These are phyloP conservation scores for Psix sp. DNA, from an alignment of 1,140 invertebrate genomes.

Conservation along the genomic window DNA sequence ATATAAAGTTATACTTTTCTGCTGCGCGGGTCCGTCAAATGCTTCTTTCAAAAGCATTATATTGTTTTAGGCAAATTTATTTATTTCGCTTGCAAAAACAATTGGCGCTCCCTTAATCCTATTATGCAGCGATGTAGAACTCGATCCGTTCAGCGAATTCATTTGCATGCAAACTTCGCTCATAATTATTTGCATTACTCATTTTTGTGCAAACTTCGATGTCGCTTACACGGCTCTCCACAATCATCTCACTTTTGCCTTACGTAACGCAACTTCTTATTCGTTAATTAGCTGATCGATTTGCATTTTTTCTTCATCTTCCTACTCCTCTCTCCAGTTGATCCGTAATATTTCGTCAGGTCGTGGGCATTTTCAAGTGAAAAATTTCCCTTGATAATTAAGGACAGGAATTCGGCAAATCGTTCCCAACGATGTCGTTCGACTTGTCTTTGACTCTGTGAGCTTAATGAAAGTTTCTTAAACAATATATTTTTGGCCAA, in stretches of 20 bases:
- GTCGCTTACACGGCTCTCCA: not conserved
- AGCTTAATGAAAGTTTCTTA: too few relatives aligned
- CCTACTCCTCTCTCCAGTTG: too few relatives aligned
- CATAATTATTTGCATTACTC: conserved; percentile 26
- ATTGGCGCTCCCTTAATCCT: conserved; percentile 22
- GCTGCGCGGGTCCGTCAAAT: conserved; percentile 26
- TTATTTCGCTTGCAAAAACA: conserved; percentile 36
- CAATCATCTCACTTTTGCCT: too few relatives aligned
- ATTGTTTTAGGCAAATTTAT: conserved; percentile 36
- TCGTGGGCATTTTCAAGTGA: too few relatives aligned
- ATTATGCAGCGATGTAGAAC: conserved; percentile 31
- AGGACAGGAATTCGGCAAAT: too few relatives aligned
- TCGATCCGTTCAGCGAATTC: conserved; percentile 11
- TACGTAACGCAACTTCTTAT: too few relatives aligned
- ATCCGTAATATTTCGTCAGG: too few relatives aligned
- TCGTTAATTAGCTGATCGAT: too few relatives aligned
- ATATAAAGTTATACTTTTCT: conserved; percentile 53
- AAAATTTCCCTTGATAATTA: too few relatives aligned
- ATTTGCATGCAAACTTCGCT: conserved; percentile 33
- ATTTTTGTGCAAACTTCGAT: conserved; percentile 25
- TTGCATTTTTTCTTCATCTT: too few relatives aligned
- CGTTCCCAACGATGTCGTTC: too few relatives aligned
- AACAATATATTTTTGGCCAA: conserved; percentile 41
- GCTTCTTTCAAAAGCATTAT: conserved; percentile 39
- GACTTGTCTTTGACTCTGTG: too few relatives aligned